Base-by-base conservation (phyloP, 1,140 invertebrate genomes). In the Ephestia elutella region DNA sequence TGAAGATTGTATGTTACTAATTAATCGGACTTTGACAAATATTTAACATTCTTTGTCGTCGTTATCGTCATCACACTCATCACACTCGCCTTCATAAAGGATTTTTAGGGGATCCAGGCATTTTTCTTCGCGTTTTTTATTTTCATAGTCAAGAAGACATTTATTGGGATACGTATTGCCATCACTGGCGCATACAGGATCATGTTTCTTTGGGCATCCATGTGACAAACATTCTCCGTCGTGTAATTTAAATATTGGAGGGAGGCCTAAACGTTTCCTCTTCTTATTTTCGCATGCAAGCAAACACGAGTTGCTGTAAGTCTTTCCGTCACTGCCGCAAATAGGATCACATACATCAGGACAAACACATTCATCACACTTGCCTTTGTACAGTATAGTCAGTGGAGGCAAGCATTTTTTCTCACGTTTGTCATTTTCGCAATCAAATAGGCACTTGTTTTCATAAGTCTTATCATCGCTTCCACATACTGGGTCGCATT, bases 391-490 rank as follows among this genome's bases (percentile, higher is more conserved):
- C 8, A 25, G 35, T 32, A 53, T 44, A 0, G 9, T n/a, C 0
- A 75, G 49, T 18, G 57, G 38, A 4, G 44, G 13, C 17, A 48
- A 30, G 0, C 38, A 15, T 30, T 55, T 8, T 11, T 20, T 18
- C 18, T 19, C 5, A 11, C 51, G 15, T 18, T 48, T 49, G 20
- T 32, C 11, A 59, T 92, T 91, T 75, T 94, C 92, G 65, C 92
- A 91, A 35, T 91, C 86, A 18, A 96, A 80, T 49, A 89, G 84
- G 77, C 95, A 96, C 68, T 93, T 92, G 71, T 95, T 95, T 15
- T 91, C 90, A 82, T 96, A 96, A 9, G 94, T 95, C 78, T 93
- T 93, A 48, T 93, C 93, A 64, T 93, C 92, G 25, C 91, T 94
- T n/a, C 92, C 94, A 73, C 95, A 96, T 25, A 94, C 90, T 18